These are phyloP conservation scores for Holacanthus passer DNA, from an alignment of 2,113 vertebrate species.

Conservation along the genomic window DNA sequence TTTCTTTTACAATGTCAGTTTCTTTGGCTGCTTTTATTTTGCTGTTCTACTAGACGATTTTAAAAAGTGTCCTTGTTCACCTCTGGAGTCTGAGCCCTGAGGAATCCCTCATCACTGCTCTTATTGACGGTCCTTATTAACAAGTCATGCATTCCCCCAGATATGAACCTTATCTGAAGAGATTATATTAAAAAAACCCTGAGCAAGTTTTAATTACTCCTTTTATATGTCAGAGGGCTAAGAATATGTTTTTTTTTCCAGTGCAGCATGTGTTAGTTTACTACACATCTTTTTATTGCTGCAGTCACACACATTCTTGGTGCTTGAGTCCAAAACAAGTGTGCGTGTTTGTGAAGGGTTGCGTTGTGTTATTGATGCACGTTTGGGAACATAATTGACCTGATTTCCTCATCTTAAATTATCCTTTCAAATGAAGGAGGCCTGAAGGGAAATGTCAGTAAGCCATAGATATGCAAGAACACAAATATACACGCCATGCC, in stretches of 20 bases:
- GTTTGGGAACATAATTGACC: not conserved
- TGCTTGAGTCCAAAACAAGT: not conserved
- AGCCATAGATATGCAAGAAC: not conserved
- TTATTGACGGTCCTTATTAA: slow-evolving; percentile 8
- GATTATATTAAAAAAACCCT: too few relatives aligned
- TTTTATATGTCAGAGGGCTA: not conserved
- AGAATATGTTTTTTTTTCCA: not conserved
- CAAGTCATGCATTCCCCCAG: not conserved
- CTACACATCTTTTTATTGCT: slow-evolving; percentile 2
- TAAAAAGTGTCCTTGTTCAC: slow-evolving; percentile 1
- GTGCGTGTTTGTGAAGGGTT: not conserved
- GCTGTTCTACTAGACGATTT: slow-evolving; percentile 9
- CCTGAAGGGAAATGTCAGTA: not conserved
- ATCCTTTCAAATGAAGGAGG: not conserved
- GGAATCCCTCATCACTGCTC: slow-evolving; percentile 39
- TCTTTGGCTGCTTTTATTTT: not conserved
- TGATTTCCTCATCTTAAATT: not conserved
- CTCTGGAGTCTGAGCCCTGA: slow-evolving; percentile 14
- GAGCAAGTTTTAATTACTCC: too few relatives aligned
- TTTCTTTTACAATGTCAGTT: not conserved
- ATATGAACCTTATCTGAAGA: too few relatives aligned
- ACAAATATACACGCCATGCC: not conserved
- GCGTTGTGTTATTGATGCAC: not conserved
- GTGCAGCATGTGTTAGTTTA: not conserved
- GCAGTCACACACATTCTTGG: slow-evolving; percentile 23